Conservation (phyloP, 92 coral and sea anemone species). For the Actinernus sp. region DNA sequence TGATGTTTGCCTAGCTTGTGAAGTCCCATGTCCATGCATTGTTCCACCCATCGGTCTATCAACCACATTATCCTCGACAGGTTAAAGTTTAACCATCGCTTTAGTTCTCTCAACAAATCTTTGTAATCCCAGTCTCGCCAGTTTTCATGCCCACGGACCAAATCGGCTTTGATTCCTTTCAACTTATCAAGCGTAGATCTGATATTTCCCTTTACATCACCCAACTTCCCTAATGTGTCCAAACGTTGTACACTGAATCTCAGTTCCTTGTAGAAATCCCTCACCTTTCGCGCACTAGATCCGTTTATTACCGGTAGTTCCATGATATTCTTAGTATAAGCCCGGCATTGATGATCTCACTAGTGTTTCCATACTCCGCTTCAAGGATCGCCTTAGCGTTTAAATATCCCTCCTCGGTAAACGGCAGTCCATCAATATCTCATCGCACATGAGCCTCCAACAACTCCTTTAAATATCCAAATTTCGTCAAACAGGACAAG, state of each 20-base stretch:
- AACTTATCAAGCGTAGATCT: conserved; percentile 49
- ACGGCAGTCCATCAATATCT: conserved; percentile 64
- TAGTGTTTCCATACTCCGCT: conserved; percentile 52
- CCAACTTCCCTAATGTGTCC: conserved; percentile 47
- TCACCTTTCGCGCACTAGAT: too few relatives aligned
- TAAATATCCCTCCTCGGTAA: conserved; percentile 60
- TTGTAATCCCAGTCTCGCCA: conserved; percentile 65
- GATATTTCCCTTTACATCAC: too few relatives aligned
- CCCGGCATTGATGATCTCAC: conserved; percentile 63
- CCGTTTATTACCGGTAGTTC: conserved; percentile 51
- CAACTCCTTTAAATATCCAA: conserved; percentile 60
- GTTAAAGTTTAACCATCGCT: conserved; percentile 54
- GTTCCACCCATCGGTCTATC: conserved; percentile 60
- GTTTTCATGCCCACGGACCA: conserved; percentile 61
- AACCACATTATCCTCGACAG: too few relatives aligned
- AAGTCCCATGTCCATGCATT: too few relatives aligned
- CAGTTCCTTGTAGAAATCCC: conserved; percentile 56
- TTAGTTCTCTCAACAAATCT: conserved; percentile 43
- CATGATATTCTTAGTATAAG: conserved; percentile 53
- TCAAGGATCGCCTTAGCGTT: conserved; percentile 61
- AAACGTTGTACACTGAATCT: conserved; percentile 49
- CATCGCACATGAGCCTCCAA: conserved; percentile 35
- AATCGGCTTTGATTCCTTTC: conserved; percentile 55
- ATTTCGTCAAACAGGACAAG: conserved; percentile 55
- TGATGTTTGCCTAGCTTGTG: too few relatives aligned